Base-by-base conservation (phyloP, 2,797 vertebrate genomes). In the Notolepis coatsorum region DNA sequence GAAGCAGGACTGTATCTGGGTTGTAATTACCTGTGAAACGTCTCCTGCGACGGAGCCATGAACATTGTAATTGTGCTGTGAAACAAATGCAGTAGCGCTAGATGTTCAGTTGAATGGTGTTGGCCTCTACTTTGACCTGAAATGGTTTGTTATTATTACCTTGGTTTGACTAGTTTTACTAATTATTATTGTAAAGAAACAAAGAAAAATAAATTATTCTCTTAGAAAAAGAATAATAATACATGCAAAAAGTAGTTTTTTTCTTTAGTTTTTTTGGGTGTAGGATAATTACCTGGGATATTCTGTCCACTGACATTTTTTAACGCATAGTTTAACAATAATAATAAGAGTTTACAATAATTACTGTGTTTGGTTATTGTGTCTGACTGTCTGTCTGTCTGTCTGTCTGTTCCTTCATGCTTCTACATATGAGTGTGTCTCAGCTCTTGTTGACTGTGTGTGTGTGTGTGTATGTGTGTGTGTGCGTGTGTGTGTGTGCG, bases 11-110 rank as follows among this genome's bases (percentile, higher is more conserved):
- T n/a, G n/a, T n/a, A n/a, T n/a, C n/a, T n/a, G n/a, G n/a, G n/a
- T 43, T 54, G 21, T 30, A 50, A 51, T 41, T 25, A 61, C 35
- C 18, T 42, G 17, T 18, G 53, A 43, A 43, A 56, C 41, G 42
- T 45, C 21, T 31, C 24, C 46, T 3, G 25, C 17, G 6, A n/a
- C 20, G 37, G n/a, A 13, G 31, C 15, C 13, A 48, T 17, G 28
- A 24, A 25, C 3, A n/a, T 20, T 17, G 20, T 15, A 27, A 25
- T 25, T 15, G 45, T 47, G 10, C 45, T 3, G n/a, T 47, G 15
- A 47, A 47, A 23, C 25, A 25, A 10, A 15, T 25, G 1, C 21
- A 1, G 7, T 18, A 18, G 5, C 7, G 20, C 15, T 49, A 17
- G 18, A 15, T 15, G 3, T 7, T 35, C 31, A 12, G 31, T 2